phyloP scores from a whole-genome alignment of 2,113 vertebrate genomes.

The Mobula birostris region DNA sequence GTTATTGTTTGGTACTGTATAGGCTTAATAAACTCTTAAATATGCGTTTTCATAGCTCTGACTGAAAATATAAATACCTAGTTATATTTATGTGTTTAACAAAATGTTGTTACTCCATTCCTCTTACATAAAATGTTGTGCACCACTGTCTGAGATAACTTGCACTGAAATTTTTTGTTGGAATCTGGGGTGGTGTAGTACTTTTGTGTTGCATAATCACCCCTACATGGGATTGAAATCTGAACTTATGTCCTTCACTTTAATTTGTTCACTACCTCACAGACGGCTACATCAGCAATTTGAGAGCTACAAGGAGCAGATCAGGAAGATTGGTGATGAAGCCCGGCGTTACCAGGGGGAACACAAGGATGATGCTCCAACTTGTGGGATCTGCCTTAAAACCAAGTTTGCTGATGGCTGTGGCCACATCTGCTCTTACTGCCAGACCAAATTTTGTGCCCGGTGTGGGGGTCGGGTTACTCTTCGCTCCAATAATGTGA shows the following conservation, averaged over 20 bases:
- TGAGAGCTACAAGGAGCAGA: constrained; percentile 98
- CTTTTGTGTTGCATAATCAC: neutral
- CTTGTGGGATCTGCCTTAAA: constrained; percentile 94
- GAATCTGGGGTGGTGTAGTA: too few relatives aligned
- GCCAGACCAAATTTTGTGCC: constrained; percentile 95
- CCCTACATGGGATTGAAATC: neutral
- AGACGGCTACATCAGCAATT: constrained; percentile 98
- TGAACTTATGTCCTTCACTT: neutral
- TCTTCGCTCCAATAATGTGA: constrained; percentile 95
- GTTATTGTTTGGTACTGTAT: too few relatives aligned
- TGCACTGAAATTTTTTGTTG: too few relatives aligned
- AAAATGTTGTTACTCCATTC: too few relatives aligned
- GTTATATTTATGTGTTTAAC: too few relatives aligned
- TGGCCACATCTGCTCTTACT: constrained; percentile 94
- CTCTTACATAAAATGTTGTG: too few relatives aligned
- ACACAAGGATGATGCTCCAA: constrained; percentile 92
- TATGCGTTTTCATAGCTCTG: too few relatives aligned
- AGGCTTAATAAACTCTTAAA: too few relatives aligned
- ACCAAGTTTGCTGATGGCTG: constrained; percentile 97
- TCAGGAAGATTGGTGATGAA: constrained; percentile 90
- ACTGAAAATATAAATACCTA: too few relatives aligned
- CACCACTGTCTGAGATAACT: too few relatives aligned
- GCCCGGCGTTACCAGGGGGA: constrained; percentile 82
- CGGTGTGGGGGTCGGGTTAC: constrained; percentile 92
- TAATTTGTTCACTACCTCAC: constrained; percentile 38